Percentiles rank a stretch among this genome's conserved stretches.
Evolutionary conservation across 2,888 invertebrate genomes (phyloP).

Genomic region (Acleris cristana): DNA sequence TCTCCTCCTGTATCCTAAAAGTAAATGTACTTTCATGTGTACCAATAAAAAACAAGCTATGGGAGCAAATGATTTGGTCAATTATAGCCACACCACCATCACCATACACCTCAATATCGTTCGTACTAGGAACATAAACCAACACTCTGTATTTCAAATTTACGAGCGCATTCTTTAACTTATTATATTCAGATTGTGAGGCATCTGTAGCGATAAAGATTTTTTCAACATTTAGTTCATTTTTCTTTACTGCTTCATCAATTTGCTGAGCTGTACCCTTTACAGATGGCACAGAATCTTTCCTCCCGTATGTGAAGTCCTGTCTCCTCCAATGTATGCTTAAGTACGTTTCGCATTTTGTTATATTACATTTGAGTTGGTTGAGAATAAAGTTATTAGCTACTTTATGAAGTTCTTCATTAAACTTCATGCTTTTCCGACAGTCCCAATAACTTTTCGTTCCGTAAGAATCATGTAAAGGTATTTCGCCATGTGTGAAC

Average conservation of each 20-base stretch:
- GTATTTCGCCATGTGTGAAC: conserved; percentile 92
- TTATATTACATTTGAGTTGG: conserved; percentile 56
- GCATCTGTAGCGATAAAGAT: conserved; percentile 96
- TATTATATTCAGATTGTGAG: conserved; percentile 78
- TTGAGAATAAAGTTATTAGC: conserved; percentile 85
- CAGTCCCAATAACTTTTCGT: conserved; percentile 92
- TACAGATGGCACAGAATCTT: conserved; percentile 90
- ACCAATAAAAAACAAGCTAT: conserved; percentile 94
- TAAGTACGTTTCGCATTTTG: conserved; percentile 87
- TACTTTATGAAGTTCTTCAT: conserved; percentile 85
- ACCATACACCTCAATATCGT: conserved; percentile 77
- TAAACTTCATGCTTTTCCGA: conserved; percentile 96
- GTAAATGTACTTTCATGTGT: conserved; percentile 98
- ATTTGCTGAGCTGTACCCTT: conserved; percentile 90
- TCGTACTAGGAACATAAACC: conserved; percentile 67
- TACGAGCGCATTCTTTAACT: conserved; percentile 72
- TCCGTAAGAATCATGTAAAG: conserved; percentile 94
- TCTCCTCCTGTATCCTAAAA: conserved; percentile 97
- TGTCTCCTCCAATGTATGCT: conserved; percentile 93
- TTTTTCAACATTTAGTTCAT: conserved; percentile 62
- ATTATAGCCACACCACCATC: conserved; percentile 96
- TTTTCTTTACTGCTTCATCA: conserved; percentile 78
- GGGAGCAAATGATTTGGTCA: conserved; percentile 97
- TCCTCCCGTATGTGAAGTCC: conserved; percentile 92
- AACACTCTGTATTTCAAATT: conserved; percentile 58